Evolutionary conservation across 2,888 invertebrate genomes (phyloP).

Genomic region (Hymenopus coronatus): DNA sequence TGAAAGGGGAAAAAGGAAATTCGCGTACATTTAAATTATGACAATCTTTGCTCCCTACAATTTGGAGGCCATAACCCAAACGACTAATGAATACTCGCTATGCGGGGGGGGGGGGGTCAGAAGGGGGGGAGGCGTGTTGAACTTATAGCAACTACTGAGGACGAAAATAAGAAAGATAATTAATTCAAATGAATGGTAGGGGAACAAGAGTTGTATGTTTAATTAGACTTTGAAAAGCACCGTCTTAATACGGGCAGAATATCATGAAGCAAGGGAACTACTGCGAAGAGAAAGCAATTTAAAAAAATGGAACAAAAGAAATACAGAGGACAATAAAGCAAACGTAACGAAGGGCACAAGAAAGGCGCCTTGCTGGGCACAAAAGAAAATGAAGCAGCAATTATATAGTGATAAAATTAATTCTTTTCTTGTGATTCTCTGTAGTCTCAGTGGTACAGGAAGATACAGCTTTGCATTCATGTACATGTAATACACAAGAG

Average conservation of each 20-base stretch:
- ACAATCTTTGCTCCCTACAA: no score
- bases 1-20: no score
- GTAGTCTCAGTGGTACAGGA: neutral
- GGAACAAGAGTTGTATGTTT: slow-evolving; percentile 9
- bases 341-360: neutral
- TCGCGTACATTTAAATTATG: no score
- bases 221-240: slow-evolving; percentile 8
- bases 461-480: no score
- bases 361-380: slow-evolving; percentile 10
- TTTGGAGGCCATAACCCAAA: no score
- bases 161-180: slow-evolving; percentile 8
- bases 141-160: neutral
- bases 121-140: no score
- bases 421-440: neutral
- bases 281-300: neutral
- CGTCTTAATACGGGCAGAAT: neutral
- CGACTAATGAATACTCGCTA: no score
- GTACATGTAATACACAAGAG: no score
- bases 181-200: neutral
- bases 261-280: neutral
- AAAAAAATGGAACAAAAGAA: neutral
- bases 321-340: slow-evolving; percentile 1
- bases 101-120: neutral
- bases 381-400: slow-evolving; percentile 22
- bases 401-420: slow-evolving; percentile 4